Conservation (phyloP, 2,797 vertebrate genomes). For the Girardinus metallicus region DNA sequence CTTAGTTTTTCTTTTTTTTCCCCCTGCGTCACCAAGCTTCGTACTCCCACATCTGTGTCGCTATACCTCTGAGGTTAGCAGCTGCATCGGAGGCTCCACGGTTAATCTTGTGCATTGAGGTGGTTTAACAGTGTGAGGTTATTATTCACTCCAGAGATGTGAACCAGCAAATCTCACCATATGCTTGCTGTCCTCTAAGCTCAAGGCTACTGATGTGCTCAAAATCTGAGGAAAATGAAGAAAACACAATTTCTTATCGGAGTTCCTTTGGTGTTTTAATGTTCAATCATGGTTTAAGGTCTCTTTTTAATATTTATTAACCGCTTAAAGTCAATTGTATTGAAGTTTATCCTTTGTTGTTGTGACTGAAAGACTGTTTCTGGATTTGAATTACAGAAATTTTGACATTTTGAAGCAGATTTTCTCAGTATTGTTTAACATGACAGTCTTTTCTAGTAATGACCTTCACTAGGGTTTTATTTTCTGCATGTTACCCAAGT, state of each 20-base stretch:
- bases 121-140: slow-evolving; percentile 24
- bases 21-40: background rate
- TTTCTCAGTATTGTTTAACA: background rate
- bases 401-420: background rate
- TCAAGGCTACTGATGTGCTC: slow-evolving; percentile 9
- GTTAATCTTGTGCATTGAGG: slow-evolving; percentile 26
- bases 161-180: slow-evolving; percentile 18
- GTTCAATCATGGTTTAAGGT: background rate
- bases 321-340: background rate
- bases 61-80: slow-evolving; percentile 8
- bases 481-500: background rate
- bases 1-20: background rate
- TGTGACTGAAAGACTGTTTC: background rate
- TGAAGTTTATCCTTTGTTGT: no score
- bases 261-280: slow-evolving; percentile 6
- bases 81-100: slow-evolving; percentile 5
- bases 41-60: slow-evolving; percentile 19
- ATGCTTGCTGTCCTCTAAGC: slow-evolving; percentile 14
- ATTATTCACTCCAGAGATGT: slow-evolving; percentile 24
- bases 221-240: background rate
- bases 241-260: background rate
- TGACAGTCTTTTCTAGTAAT: background rate
- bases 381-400: background rate
- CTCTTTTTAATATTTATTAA: background rate
- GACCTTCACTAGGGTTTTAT: background rate